phyloP scores from a whole-genome alignment of 1,140 invertebrate species.

The Aricia agestis region DNA sequence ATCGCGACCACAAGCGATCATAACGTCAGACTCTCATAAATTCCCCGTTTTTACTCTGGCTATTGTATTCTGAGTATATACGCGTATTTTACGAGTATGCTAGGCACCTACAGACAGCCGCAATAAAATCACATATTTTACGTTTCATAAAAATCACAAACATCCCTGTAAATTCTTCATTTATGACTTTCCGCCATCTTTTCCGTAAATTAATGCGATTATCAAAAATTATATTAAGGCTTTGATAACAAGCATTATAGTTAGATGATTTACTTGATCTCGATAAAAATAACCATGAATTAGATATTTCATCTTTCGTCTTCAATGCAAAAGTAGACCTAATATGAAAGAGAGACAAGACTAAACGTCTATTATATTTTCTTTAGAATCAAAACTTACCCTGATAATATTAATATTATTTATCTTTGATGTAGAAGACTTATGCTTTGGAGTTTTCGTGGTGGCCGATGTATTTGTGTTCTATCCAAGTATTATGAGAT shows the following conservation, averaged over 20 bases:
- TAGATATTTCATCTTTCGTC: too few relatives aligned
- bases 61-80: background rate
- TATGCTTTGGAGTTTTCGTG: background rate
- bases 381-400: background rate
- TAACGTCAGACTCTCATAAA: background rate
- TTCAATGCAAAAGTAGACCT: too few relatives aligned
- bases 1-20: slow-evolving; percentile 8
- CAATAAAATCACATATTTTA: background rate
- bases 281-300: too few relatives aligned
- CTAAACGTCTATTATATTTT: too few relatives aligned
- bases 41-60: background rate
- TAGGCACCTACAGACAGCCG: background rate
- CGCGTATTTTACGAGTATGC: background rate
- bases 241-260: too few relatives aligned
- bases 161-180: background rate
- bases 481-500: background rate
- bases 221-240: too few relatives aligned
- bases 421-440: background rate
- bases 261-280: too few relatives aligned
- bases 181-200: background rate
- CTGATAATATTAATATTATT: background rate
- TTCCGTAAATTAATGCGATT: too few relatives aligned
- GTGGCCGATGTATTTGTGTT: background rate
- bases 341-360: too few relatives aligned
- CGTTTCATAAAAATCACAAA: background rate